A percentile compares a stretch with the other conserved stretches of the same genome.
Evolutionary conservation across 2,888 invertebrate genomes (phyloP).

Genomic region (Aleiodes testaceus): DNA sequence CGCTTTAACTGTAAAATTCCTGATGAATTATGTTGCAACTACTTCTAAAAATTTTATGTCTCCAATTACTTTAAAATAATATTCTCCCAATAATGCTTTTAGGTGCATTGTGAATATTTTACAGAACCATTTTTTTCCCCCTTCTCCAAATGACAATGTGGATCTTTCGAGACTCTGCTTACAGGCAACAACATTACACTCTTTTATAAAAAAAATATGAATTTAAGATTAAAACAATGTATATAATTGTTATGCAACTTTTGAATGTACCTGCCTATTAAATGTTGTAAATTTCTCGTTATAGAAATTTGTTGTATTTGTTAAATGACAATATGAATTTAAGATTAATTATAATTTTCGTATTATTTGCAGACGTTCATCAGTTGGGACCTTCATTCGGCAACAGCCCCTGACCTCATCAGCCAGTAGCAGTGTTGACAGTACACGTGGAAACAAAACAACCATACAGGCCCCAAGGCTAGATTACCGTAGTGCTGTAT

Average conservation of each 20-base stretch:
- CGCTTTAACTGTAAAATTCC: constrained; percentile 35
- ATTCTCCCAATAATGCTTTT: constrained; percentile 48
- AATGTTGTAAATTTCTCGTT: constrained; percentile 51
- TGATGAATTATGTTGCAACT: constrained; percentile 40
- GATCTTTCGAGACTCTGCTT: constrained; percentile 14
- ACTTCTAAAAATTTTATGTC: constrained; percentile 1
- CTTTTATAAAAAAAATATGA: neutral
- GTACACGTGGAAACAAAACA: constrained; percentile 76
- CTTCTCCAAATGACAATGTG: neutral
- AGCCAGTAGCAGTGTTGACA: constrained; percentile 77
- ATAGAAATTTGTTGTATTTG: constrained; percentile 33
- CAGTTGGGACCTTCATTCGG: constrained; percentile 89
- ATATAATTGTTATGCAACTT: constrained; percentile 46
- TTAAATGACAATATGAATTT: constrained; percentile 4
- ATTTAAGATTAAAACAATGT: neutral
- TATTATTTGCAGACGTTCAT: constrained; percentile 81
- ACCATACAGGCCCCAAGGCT: constrained; percentile 82
- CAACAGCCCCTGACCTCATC: constrained; percentile 75
- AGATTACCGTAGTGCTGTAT: constrained; percentile 94
- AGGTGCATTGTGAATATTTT: constrained; percentile 53
- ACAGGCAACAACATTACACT: constrained; percentile 5
- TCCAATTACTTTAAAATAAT: neutral
- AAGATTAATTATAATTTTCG: neutral
- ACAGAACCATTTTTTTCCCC: constrained; percentile 5
- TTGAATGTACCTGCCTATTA: constrained; percentile 55